Evolutionary conservation across 1,140 invertebrate genomes (phyloP).

Genomic region (Drosophila saltans): DNA sequence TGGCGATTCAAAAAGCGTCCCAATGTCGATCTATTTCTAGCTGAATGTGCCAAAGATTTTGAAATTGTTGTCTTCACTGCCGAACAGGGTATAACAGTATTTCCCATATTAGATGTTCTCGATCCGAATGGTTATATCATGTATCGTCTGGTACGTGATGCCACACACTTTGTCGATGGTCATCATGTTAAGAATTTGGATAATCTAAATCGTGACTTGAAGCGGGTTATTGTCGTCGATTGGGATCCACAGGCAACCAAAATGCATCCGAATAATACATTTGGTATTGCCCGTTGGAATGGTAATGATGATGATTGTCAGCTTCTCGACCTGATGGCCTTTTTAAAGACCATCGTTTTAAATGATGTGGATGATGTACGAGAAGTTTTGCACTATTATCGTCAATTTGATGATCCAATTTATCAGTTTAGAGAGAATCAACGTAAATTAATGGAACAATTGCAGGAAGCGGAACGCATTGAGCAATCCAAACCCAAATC

Average conservation of each 20-base stretch:
- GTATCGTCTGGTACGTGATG: conserved; percentile 97
- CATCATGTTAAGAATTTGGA: conserved; percentile 98
- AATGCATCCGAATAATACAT: conserved; percentile 94
- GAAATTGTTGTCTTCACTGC: conserved; percentile 99
- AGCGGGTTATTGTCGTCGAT: conserved; percentile 97
- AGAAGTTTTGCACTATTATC: conserved; percentile 96
- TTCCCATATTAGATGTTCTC: conserved; percentile 95
- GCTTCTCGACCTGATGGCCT: conserved; percentile 94
- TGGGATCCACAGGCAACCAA: conserved; percentile 95
- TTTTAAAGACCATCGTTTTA: conserved; percentile 94
- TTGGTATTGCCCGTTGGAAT: conserved; percentile 94
- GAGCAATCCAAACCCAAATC: conserved; percentile 71
- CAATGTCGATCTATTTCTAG: conserved; percentile 97
- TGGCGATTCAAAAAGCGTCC: conserved; percentile 98
- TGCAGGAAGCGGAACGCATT: conserved; percentile 85
- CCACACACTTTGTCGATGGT: conserved; percentile 97
- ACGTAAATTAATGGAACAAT: conserved; percentile 88
- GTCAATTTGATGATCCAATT: conserved; percentile 96
- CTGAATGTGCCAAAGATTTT: conserved; percentile 94
- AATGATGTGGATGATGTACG: conserved; percentile 96
- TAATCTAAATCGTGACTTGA: conserved; percentile 96
- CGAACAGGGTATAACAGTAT: conserved; percentile 95
- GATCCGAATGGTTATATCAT: conserved; percentile 95
- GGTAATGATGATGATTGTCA: conserved; percentile 96
- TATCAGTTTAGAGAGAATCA: conserved; percentile 95